Conservation (phyloP, 2,888 invertebrate species). For the Sarcophaga subvicina region DNA sequence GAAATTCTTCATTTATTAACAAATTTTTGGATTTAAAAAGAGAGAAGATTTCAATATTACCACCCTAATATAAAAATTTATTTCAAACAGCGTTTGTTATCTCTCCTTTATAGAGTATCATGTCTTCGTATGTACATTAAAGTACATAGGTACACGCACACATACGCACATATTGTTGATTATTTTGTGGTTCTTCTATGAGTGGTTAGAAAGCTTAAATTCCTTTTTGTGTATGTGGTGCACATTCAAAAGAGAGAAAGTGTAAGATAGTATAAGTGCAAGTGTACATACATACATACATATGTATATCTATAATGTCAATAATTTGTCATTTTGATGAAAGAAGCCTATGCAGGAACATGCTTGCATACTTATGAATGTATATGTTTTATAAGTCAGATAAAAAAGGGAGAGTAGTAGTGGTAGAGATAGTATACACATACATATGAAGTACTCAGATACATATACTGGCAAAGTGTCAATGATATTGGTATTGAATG, state of each 20-base stretch:
- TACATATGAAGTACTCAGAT: slow-evolving; percentile 11
- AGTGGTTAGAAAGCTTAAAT: slow-evolving; percentile 47
- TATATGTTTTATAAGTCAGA: not conserved
- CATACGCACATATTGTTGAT: slow-evolving; percentile 42
- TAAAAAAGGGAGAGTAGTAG: not conserved
- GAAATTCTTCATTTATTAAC: too few relatives aligned
- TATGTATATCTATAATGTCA: not conserved
- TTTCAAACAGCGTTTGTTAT: too few relatives aligned
- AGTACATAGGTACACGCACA: not conserved
- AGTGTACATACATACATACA: not conserved
- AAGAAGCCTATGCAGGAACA: not conserved
- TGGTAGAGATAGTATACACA: slow-evolving; percentile 2
- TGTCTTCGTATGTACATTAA: not conserved
- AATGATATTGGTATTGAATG: slow-evolving; percentile 41
- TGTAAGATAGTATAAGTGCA: not conserved
- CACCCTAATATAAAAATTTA: too few relatives aligned
- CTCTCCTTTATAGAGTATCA: too few relatives aligned
- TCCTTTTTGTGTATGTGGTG: slow-evolving; percentile 3
- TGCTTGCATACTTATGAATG: too few relatives aligned
- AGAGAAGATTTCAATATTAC: too few relatives aligned
- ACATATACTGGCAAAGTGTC: slow-evolving; percentile 51
- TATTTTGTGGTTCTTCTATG: slow-evolving; percentile 45
- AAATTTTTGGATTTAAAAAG: too few relatives aligned
- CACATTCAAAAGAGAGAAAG: not conserved
- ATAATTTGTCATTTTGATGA: slow-evolving; percentile 43